A percentile compares a stretch with the other conserved stretches of the same genome.
These are phyloP conservation scores for Napeogenes sylphis DNA, from an alignment of 2,888 invertebrate species.

Conservation along the genomic window DNA sequence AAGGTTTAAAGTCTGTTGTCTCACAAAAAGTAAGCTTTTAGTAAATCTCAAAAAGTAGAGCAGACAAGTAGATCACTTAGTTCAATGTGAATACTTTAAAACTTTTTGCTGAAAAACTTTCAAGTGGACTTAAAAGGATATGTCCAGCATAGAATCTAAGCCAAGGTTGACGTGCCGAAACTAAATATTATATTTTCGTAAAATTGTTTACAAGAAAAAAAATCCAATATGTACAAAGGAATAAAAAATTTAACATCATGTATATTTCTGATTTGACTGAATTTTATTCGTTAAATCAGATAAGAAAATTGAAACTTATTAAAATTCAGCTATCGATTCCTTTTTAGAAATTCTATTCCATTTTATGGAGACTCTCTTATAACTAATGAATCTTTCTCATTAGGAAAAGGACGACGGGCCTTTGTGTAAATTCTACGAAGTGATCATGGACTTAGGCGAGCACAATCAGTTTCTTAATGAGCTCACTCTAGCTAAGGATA, in stretches of 20 bases:
- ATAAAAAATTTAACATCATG: no score
- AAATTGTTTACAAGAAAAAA: neutral
- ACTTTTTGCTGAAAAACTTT: neutral
- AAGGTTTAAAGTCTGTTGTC: neutral
- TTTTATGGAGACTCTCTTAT: neutral
- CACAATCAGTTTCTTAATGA: slow-evolving; percentile 83
- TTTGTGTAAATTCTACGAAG: slow-evolving; percentile 88
- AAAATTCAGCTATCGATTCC: neutral
- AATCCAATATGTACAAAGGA: neutral
- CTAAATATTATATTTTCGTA: no score
- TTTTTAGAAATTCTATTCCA: neutral
- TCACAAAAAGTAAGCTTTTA: slow-evolving; percentile 3
- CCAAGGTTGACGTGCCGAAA: neutral
- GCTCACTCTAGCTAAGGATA: slow-evolving; percentile 82
- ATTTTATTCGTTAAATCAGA: neutral
- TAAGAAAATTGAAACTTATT: no score
- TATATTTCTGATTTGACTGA: no score
- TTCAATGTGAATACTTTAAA: slow-evolving; percentile 1
- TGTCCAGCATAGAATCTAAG: neutral
- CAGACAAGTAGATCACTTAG: slow-evolving; percentile 1
- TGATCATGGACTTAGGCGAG: slow-evolving; percentile 86
- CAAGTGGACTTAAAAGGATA: neutral
- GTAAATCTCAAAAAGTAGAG: neutral
- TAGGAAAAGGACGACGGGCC: slow-evolving; percentile 78
- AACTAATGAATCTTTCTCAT: slow-evolving; percentile 11